Evolutionary conservation across 1,140 invertebrate genomes (phyloP), one percentile per base, ranked within the genome.

Genomic region (Condylostylus longicornis): DNA sequence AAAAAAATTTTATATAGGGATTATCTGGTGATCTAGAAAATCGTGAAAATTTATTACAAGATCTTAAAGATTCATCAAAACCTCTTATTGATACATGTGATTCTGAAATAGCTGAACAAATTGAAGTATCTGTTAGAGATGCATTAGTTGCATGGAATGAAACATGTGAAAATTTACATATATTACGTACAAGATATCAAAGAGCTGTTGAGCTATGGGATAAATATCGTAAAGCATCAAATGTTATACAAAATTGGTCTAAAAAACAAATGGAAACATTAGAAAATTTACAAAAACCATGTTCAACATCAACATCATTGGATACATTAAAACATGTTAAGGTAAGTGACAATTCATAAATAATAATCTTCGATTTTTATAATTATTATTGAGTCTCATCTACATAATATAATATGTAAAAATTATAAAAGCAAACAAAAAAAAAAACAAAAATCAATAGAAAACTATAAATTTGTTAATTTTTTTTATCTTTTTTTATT

Each of bases 161-260:
- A 49, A 83, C 80, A 14, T 75, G 73, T 49, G 66, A 66, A 43
- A 76, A 79, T 55, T 65, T 84, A 41, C 72, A 72, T 42, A 71
- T 74, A 40, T 66, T 84, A 38, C 80, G 78, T 58, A 73, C 71
- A 46, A 75, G 76, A 46, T 77, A 77, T 61, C 73, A 82, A 47
- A 62, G 76, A 54, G 81, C 80, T 3, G 78, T 81, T 30, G 70
- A 74, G 19, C 66, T 84, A 21, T 86, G 82, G 82, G 65, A 75
- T 46, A 68, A 75, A 32, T 84, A 83, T 61, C 66, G 74, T 17
- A 77, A 80, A 47, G 75, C 78, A 2, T 77, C 75, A 22, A 76
- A 77, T n/a, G 68, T 72, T 4, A 72, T 84, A 28, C 71, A 76
- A 35, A 69, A 65, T 37, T 82, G 75, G 67, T 71, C 75, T 23